Conservation (phyloP, 2,888 invertebrate species). For the Spilarctia lutea region DNA sequence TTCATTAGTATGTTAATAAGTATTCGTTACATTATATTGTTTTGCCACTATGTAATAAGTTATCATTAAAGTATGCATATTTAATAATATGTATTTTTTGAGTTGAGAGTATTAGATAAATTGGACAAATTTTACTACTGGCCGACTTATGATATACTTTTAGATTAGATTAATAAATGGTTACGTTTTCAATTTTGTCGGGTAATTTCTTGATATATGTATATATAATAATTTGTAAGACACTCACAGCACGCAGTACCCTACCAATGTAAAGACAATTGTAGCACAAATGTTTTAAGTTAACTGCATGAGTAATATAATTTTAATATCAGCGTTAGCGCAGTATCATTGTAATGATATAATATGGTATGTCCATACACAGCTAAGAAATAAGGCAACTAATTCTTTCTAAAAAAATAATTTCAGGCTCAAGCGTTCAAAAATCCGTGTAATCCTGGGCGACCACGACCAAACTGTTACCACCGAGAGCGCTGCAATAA, state of each 20-base stretch:
- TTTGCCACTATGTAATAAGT: not conserved
- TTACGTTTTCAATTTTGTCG: too few relatives aligned
- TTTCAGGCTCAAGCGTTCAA: slow-evolving; percentile 91
- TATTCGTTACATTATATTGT: not conserved
- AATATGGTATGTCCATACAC: not conserved
- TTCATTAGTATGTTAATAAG: not conserved
- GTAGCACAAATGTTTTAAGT: not conserved
- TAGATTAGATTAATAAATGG: not conserved
- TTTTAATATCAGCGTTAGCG: not conserved
- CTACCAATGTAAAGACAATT: not conserved
- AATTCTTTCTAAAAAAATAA: not conserved
- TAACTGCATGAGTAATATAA: not conserved
- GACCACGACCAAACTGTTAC: slow-evolving; percentile 94
- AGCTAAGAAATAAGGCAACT: not conserved
- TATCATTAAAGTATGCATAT: not conserved
- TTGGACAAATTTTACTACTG: not conserved
- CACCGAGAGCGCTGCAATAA: slow-evolving; percentile 92
- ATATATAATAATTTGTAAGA: not conserved
- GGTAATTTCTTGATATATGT: too few relatives aligned
- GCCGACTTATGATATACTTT: not conserved
- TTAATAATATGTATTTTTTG: not conserved
- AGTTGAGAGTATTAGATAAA: not conserved
- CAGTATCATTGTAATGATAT: not conserved
- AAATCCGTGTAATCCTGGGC: slow-evolving; percentile 93
- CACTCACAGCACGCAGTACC: not conserved